These are phyloP conservation scores for Penaeus indicus DNA, from an alignment of 1,140 invertebrate species.

Conservation along the genomic window DNA sequence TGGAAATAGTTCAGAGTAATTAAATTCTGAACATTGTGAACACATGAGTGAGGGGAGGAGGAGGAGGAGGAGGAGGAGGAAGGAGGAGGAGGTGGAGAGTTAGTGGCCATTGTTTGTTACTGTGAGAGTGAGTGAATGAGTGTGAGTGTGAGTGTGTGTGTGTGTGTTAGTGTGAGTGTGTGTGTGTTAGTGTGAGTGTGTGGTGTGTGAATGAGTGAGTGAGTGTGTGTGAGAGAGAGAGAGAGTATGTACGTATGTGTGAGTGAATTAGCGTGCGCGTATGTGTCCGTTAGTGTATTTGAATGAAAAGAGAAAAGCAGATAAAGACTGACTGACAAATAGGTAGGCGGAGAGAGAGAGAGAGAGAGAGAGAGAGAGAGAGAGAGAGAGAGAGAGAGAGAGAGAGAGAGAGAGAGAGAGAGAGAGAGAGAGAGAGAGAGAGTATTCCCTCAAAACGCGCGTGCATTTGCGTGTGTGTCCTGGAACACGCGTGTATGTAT, in stretches of 20 bases:
- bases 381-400: no score
- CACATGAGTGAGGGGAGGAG: conserved; percentile 26
- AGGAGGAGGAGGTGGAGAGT: neutral
- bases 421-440: no score
- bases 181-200: neutral
- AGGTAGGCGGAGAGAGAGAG: no score
- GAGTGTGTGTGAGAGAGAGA: neutral
- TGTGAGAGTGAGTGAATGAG: conserved; percentile 1
- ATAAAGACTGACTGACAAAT: no score
- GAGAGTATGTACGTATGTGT: neutral
- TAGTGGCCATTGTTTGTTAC: conserved; percentile 31
- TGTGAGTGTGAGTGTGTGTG: neutral
- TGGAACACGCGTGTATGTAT: conserved; percentile 14
- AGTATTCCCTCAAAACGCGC: no score
- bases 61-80: no score
- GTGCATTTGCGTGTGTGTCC: neutral
- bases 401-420: no score
- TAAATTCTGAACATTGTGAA: conserved; percentile 49
- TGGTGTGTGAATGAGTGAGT: neutral
- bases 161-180: neutral
- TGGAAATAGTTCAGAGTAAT: conserved; percentile 56
- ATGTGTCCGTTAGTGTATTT: neutral
- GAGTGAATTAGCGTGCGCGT: no score
- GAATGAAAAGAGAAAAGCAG: neutral
- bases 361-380: no score